Conservation (phyloP, 2,113 vertebrate species). For the Thermophis baileyi region DNA sequence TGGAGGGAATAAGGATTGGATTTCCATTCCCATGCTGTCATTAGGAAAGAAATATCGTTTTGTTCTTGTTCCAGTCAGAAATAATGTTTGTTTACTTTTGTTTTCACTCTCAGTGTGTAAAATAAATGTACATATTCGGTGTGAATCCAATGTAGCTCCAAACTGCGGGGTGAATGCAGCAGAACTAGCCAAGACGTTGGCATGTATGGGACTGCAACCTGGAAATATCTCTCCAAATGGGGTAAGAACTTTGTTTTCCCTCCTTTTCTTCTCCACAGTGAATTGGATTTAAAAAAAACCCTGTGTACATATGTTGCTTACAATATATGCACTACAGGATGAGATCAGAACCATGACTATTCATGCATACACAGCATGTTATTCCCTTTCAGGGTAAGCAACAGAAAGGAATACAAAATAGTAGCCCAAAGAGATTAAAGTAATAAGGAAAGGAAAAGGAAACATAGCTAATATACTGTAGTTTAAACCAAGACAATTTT, state of each 20-base stretch:
- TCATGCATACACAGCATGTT: neutral
- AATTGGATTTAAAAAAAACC: neutral
- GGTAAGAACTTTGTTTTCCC: constrained; percentile 53
- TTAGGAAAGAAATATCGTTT: neutral
- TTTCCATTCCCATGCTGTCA: neutral
- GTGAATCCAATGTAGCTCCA: constrained; percentile 88
- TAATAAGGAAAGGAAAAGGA: neutral
- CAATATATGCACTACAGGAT: neutral
- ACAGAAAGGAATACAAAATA: neutral
- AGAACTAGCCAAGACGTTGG: constrained; percentile 89
- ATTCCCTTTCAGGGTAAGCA: neutral
- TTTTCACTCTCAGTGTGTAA: constrained; percentile 82
- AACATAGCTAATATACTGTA: neutral
- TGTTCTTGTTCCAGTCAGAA: neutral
- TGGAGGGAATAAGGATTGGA: neutral
- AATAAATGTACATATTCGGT: constrained; percentile 96
- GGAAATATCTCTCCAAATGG: constrained; percentile 80
- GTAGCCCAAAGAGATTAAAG: neutral
- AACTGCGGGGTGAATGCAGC: constrained; percentile 93
- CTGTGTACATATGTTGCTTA: neutral
- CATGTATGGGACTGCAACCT: constrained; percentile 91
- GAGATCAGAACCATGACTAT: neutral
- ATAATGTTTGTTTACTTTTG: constrained; percentile 25
- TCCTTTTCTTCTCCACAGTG: neutral
- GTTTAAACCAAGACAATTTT: neutral